phyloP scores from a whole-genome alignment of 2,113 vertebrate genomes.

The Petaurus breviceps region DNA sequence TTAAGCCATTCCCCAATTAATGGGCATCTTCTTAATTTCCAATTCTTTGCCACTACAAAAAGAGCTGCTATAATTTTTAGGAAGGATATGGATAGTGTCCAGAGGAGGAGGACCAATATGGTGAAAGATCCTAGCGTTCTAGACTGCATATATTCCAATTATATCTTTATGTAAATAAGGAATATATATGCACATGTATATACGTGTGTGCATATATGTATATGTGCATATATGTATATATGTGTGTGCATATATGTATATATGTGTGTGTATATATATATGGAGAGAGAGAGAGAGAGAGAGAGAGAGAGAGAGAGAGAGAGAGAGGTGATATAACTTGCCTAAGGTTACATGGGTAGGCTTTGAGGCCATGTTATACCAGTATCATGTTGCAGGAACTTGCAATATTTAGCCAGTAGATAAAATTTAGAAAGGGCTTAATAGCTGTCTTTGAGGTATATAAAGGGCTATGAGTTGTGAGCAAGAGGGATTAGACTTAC shows the following conservation, averaged over 20 bases:
- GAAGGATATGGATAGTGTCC: not conserved
- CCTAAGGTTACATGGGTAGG: not conserved
- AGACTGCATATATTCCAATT: not conserved
- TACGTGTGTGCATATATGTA: too few relatives aligned
- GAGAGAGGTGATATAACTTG: not conserved
- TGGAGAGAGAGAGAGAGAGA: too few relatives aligned
- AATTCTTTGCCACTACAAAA: too few relatives aligned
- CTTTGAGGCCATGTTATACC: not conserved
- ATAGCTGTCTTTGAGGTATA: not conserved
- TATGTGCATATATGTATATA: too few relatives aligned
- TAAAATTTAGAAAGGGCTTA: not conserved
- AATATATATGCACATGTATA: too few relatives aligned
- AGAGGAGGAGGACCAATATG: not conserved
- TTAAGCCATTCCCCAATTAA: too few relatives aligned
- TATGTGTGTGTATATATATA: too few relatives aligned
- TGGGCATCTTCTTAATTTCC: too few relatives aligned
- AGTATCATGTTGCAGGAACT: not conserved
- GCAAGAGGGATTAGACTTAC: not conserved
- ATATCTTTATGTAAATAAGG: not conserved
- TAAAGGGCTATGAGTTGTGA: not conserved
- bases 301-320: too few relatives aligned
- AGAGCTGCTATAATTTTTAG: too few relatives aligned
- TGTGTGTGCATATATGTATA: too few relatives aligned
- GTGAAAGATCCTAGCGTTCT: not conserved
- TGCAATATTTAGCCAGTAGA: not conserved